A percentile compares a stretch with the other conserved stretches of the same genome.
phyloP scores from a whole-genome alignment of 92 coral and sea anemone species.

The Pocillopora grandis region DNA sequence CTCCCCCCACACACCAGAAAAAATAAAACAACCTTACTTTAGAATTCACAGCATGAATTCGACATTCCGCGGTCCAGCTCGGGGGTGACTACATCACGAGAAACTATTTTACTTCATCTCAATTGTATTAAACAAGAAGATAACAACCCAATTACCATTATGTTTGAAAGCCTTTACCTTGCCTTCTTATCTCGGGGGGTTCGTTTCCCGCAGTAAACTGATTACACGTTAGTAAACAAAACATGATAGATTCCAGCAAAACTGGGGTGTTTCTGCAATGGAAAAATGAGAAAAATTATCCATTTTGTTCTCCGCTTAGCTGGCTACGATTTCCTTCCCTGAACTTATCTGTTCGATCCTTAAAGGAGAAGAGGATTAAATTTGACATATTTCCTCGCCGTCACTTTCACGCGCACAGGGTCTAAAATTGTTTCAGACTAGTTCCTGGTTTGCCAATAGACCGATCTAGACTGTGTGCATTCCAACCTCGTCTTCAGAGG shows the following conservation, averaged over 20 bases:
- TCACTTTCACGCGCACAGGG: too few relatives aligned
- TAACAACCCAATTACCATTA: background rate
- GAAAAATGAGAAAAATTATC: background rate
- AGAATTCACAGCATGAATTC: too few relatives aligned
- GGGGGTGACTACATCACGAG: background rate
- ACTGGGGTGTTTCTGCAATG: constrained; percentile 72
- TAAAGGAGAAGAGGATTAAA: background rate
- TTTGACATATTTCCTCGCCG: too few relatives aligned
- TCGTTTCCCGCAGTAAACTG: constrained; percentile 73
- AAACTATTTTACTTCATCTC: background rate
- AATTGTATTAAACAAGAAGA: background rate
- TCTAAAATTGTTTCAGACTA: too few relatives aligned
- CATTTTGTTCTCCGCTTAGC: background rate
- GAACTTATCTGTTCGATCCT: background rate
- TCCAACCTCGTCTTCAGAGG: too few relatives aligned
- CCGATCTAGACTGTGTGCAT: too few relatives aligned
- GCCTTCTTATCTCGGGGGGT: constrained; percentile 78
- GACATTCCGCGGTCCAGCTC: too few relatives aligned
- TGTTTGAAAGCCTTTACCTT: constrained; percentile 42
- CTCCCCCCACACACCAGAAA: too few relatives aligned
- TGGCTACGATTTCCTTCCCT: background rate
- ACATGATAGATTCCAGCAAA: constrained; percentile 65
- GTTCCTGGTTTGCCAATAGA: too few relatives aligned
- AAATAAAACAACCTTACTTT: too few relatives aligned
- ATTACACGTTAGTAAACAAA: constrained; percentile 86